Evolutionary conservation across 2,113 vertebrate species (phyloP), one percentile per base, ranked within the genome.

Genomic region (Cavia aperea): DNA sequence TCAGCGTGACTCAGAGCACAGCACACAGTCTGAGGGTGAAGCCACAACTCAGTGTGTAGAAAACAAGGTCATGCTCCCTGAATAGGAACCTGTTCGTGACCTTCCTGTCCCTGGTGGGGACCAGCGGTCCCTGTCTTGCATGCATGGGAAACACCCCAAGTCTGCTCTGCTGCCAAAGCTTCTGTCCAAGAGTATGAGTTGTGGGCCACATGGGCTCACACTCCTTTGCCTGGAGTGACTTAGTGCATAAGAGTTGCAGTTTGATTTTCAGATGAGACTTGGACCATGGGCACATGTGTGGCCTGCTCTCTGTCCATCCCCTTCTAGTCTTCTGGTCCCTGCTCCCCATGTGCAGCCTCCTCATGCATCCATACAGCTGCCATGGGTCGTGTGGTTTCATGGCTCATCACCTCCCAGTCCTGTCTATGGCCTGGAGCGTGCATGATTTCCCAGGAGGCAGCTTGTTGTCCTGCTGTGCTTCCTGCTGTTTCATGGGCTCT

Each of bases 251-350:
- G 43, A 70, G 16, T 2, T 65, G 11, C 13, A 29, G 11, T 39
- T 75, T 85, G 29, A n/a, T 29, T 92, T 73, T 60, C 16, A 82
- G 33, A 14, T 4, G 2, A 33, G 33, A 68, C 8, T 33, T 92
- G 23, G 43, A 26, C 8, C 7, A 24, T 18, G 2, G 31, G 4
- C 16, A 3, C 29, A 49, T 43, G 2, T 1, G 0, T 6, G 39
- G 46, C 31, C 26, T 36, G 0, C 24, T 39, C 1, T 54, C 18
- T 72, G 49, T 24, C 54, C 29, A 1, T 46, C 60, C 33, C 24
- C 4, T n/a, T 54, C 36, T 10, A 36, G 86, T n/a, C 21, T 63
- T 18, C 43, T 66, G 43, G 13, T n/a, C 77, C 79, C 9, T 68
- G 7, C 1, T 43, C 26, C 49, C 56, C 10, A 65, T 12, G 18